A percentile compares a stretch with the other conserved stretches of the same genome.
Evolutionary conservation across 2,888 invertebrate species (phyloP).

Genomic region (Pachymerium ferrugineum): DNA sequence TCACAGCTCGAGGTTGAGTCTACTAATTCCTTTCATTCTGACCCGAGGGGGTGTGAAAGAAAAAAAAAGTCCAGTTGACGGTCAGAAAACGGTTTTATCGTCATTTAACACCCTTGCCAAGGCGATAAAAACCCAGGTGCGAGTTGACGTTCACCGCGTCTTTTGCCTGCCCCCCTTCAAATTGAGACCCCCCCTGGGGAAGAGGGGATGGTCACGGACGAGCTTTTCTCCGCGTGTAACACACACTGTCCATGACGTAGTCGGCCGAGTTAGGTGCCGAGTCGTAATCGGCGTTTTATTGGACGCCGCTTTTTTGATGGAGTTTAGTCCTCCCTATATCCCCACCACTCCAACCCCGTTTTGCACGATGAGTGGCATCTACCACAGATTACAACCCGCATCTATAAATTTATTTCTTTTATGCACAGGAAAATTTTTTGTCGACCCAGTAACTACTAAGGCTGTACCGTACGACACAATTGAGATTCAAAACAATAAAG

Average conservation of each 20-base stretch:
- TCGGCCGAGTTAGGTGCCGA: constrained; percentile 28
- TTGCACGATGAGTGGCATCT: neutral
- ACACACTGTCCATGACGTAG: neutral
- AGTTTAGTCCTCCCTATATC: neutral
- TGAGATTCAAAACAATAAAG: too few species aligned
- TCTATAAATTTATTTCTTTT: neutral
- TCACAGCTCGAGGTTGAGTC: constrained; percentile 8
- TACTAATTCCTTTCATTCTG: constrained; percentile 6
- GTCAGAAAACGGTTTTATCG: constrained; percentile 9
- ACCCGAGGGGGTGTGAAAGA: neutral
- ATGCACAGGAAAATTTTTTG: too few species aligned
- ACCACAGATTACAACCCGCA: constrained; percentile 9
- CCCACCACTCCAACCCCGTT: neutral
- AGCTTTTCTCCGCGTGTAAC: neutral
- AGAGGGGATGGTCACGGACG: neutral
- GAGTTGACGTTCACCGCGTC: neutral
- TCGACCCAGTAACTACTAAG: too few species aligned
- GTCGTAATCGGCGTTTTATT: constrained; percentile 24
- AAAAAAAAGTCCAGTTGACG: constrained; percentile 1
- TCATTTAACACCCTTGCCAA: constrained; percentile 9
- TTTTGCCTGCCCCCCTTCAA: constrained; percentile 13
- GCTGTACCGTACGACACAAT: too few species aligned
- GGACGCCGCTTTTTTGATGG: constrained; percentile 15
- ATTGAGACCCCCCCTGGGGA: constrained; percentile 6
- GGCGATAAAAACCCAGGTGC: constrained; percentile 4